Evolutionary conservation across 2,113 vertebrate genomes (phyloP), one percentile per base, ranked within the genome.

Genomic region (Apteryx owenii): DNA sequence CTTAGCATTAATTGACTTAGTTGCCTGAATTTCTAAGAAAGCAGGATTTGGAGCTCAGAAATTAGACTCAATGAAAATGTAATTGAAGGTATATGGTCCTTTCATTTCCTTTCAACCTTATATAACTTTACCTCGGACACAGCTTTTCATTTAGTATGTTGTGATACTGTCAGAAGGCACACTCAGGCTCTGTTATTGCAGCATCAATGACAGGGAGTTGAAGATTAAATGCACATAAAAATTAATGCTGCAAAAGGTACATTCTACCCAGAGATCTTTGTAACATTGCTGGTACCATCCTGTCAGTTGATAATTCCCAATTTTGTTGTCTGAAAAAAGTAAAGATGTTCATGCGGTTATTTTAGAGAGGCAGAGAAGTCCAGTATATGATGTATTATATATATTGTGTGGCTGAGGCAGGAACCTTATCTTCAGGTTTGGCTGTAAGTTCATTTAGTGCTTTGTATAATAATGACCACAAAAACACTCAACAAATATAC

Each of bases 11-110:
- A 92, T 85, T 87, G 64, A 76, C 62, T 87, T 29, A 58, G 11
- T 70, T 97, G n/a, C 38, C 33, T 86, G 48, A 69, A 65, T 89
- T 93, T 93, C 50, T 69, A 65, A 76, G 42, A 95, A 77, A 70
- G 23, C 8, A 83, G 23, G 71, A 76, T 44, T 65, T 65, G 23
- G 23, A 89, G 7, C 31, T 80, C 10, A 80, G 64, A 65, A 92
- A 83, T 50, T 3, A 64, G 33, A 76, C 17, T 7, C 89, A 82
- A 54, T 77, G 53, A 72, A 23, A 85, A 51, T 44, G 5, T 33
- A 81, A 62, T 77, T 81, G 29, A 77, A 91, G 29, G 3, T 62
- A n/a, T 33, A 18, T 4, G 3, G 7, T 46, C 5, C 2, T 90
- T 93, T 88, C 33, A 51, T 60, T 90, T 85, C 23, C 76, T 90